Evolutionary conservation across 2,113 vertebrate genomes (phyloP).

Genomic region (Vulpes ferrilata): DNA sequence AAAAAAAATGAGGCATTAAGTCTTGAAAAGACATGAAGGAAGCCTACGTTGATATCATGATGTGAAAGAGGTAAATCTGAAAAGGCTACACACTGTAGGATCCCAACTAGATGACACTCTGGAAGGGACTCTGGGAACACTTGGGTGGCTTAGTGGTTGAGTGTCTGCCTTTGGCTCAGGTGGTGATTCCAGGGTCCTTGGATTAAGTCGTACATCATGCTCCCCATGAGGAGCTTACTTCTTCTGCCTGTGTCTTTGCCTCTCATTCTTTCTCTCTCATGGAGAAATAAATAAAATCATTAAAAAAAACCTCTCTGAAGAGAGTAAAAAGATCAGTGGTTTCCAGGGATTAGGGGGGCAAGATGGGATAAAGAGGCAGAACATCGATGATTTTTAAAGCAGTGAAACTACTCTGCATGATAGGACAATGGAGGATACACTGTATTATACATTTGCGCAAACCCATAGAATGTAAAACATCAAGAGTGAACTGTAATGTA

Average conservation of each 20-base stretch:
- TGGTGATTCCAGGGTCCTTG: too few relatives aligned
- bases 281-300: too few relatives aligned
- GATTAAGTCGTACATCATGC: too few relatives aligned
- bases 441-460: neutral
- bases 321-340: neutral
- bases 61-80: neutral
- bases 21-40: neutral
- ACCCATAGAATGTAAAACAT: neutral
- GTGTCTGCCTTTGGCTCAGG: too few relatives aligned
- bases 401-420: neutral
- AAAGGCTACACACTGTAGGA: neutral
- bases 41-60: neutral
- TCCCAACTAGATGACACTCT: neutral
- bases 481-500: neutral
- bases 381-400: neutral
- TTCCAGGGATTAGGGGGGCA: neutral
- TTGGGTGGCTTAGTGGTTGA: too few relatives aligned
- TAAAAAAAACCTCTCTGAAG: too few relatives aligned
- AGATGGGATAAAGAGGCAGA: neutral
- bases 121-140: neutral
- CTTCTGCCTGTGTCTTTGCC: too few relatives aligned
- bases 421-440: neutral
- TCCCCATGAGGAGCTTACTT: too few relatives aligned
- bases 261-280: too few relatives aligned
- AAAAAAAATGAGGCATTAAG: neutral